Evolutionary conservation across 2,797 vertebrate species (phyloP).

Genomic region (Mastacembelus armatus): DNA sequence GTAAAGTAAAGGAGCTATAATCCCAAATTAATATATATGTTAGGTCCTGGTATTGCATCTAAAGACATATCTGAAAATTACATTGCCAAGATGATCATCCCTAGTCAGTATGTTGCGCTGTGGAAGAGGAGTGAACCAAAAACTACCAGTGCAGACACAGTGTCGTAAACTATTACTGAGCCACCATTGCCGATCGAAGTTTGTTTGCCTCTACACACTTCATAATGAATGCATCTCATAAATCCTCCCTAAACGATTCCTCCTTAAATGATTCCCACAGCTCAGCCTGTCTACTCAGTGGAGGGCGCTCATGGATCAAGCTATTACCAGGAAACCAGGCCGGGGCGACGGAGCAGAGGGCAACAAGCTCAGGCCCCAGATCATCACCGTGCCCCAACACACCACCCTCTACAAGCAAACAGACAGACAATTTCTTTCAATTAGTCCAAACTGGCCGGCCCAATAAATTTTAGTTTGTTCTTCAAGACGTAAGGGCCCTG

Average conservation of each 20-base stretch:
- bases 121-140: constrained; percentile 40
- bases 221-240: constrained; percentile 73
- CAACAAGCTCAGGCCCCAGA: constrained; percentile 59
- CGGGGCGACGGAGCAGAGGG: constrained; percentile 54
- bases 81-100: constrained; percentile 26
- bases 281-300: constrained; percentile 70
- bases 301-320: constrained; percentile 79
- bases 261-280: constrained; percentile 74
- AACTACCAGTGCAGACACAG: constrained; percentile 45
- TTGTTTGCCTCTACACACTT: constrained; percentile 60
- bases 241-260: constrained; percentile 76
- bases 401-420: constrained; percentile 71
- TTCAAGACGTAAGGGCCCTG: constrained; percentile 81
- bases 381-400: constrained; percentile 50
- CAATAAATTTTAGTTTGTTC: constrained; percentile 88
- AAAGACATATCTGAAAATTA: constrained; percentile 29
- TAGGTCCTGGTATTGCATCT: not conserved
- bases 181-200: constrained; percentile 57
- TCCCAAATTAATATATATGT: constrained; percentile 13
- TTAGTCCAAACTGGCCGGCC: constrained; percentile 81
- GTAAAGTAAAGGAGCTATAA: constrained; percentile 2
- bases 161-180: constrained; percentile 47
- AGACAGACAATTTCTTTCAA: constrained; percentile 91
- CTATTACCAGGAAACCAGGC: constrained; percentile 68
- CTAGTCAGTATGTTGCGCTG: constrained; percentile 38